Conservation (phyloP, 2,113 vertebrate genomes). For the Budorcas taxicolor region DNA sequence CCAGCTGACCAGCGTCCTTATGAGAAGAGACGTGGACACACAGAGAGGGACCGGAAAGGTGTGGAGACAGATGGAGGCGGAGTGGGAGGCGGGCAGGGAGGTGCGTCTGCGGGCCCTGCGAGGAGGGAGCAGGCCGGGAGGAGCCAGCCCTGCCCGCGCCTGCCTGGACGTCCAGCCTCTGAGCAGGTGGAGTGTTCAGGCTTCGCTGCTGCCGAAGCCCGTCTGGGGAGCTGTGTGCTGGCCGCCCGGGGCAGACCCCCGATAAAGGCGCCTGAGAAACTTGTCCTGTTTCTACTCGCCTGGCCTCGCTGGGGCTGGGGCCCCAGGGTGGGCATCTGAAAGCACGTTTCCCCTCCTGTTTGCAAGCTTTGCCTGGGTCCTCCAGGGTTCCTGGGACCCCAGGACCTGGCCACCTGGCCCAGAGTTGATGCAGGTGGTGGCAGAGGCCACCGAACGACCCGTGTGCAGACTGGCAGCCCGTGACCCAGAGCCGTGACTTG, state of each 20-base stretch:
- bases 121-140: neutral
- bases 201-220: accelerated
- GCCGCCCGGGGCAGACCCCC: accelerated
- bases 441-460: accelerated
- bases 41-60: neutral
- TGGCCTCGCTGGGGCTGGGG: accelerated
- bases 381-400: neutral
- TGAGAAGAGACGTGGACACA: neutral
- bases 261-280: neutral
- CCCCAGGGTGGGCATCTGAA: neutral
- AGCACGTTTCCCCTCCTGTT: accelerated
- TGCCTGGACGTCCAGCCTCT: neutral
- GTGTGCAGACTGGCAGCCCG: accelerated
- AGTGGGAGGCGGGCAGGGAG: accelerated
- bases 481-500: accelerated
- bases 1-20: neutral
- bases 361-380: no score
- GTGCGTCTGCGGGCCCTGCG: accelerated
- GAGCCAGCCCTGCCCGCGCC: no score
- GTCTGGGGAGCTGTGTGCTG: accelerated
- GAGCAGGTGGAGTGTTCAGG: neutral
- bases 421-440: neutral
- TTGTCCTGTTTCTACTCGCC: no score
- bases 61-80: accelerated
- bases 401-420: neutral